Evolutionary conservation across 1,140 invertebrate genomes (phyloP), one percentile per base, ranked within the genome.

Genomic region (Conopomorpha cramerella): DNA sequence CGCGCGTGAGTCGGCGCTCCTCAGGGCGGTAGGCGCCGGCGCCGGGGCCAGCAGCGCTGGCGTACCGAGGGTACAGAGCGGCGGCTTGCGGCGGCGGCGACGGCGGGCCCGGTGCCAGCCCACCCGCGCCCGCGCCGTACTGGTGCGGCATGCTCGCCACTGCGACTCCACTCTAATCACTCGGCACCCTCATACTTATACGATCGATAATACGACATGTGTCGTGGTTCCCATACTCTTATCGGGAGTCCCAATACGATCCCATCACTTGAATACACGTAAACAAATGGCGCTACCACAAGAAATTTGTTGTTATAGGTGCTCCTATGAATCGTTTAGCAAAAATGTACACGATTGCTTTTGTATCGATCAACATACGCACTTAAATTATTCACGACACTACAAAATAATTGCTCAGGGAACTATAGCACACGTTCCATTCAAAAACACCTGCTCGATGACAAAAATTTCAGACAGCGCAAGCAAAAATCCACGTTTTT

Each of bases 1-100:
- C 95, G 28, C 94, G 84, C 8, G 91, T 95, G 18, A 96, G 80
- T 38, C 91, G 82, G 48, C 92, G 90, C 46, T 93, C 92, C 57
- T 93, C 92, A 11, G 83, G 82, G 18, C 88, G 82, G 61, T 86
- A 88, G 30, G 86, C 81, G 38, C 84, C 82, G 18, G 84, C 81
- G 41, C 81, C 82, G 38, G 78, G 70, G 16, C 70, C 65, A 29
- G 61, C 63, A 17, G 80, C 80, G 56, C 54, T 64, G 31, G 66
- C 70, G 45, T 71, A 74, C 40, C 66, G 66, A 58, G 70, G 70
- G 55, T 61, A 73, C 54, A 71, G 56, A 41, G 80, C 80, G 51
- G 60, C 66, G 53, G 63, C 62, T 55, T 68, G 66, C 53, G 66
- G 62, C 49, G 66, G 67, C 49, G 68, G 70, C 55, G 63, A 66